Base-by-base conservation (phyloP, 2,888 invertebrate genomes). In the Hypena proboscidalis region DNA sequence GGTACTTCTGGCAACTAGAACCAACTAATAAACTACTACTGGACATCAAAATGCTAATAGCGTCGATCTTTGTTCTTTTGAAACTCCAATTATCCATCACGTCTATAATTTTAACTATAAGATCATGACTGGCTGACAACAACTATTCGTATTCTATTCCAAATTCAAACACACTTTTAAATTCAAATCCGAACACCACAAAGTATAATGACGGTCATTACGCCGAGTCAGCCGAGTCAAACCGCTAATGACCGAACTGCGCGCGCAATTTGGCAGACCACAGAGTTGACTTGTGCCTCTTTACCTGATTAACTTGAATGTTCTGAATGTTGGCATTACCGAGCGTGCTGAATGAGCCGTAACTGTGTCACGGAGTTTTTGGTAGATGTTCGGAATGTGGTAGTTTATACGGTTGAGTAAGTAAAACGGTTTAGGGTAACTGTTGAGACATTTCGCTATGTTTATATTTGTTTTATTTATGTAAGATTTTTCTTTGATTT, bases 191-290 rank as follows among this genome's bases (percentile, higher is more conserved):
- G 14, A 25, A 15, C 36, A 33, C 51, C 40, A 33, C 45, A 46
- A 31, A 35, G n/a, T 23, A 8, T 62, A 62, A 61, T 58, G 23
- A 47, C 48, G 31, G 30, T 58, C 25, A 66, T 64, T 64, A 64
- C 35, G 41, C 37, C 47, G 58, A 48, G 46, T n/a, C 15, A 30
- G 30, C 20, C 25, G 46, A 47, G 48, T 49, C 35, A 40, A 58
- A 59, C 62, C 67, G 46, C 67, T 57, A 67, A 63, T 58, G 58
- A 29, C 10, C 36, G 29, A 59, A 64, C 51, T 39, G 58, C 45
- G 58, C 48, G 50, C 47, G 56, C 58, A 71, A 72, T 69, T 70
- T 68, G 47, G 31, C 39, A 40, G 57, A 72, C 72, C 73, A 48
- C 70, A 70, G 33, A 52, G 45, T 47, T 62, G 69, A 46, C 56